Evolutionary conservation across 64 coral and sea anemone genomes (phyloP), one percentile per base, ranked within the genome.

Genomic region (Stylophora pistillata): DNA sequence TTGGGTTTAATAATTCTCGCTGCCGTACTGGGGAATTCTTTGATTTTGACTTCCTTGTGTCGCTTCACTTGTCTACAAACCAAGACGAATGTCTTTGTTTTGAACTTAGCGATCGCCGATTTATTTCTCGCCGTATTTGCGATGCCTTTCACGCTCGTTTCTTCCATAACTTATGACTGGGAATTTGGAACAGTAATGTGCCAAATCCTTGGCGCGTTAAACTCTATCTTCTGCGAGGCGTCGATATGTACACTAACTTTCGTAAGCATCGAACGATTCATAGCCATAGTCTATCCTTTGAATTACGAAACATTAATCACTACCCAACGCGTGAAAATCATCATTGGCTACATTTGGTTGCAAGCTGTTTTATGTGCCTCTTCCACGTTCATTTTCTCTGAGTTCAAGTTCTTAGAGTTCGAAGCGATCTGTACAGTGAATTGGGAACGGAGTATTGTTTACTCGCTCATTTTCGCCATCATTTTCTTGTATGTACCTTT

Each of bases 341-440:
- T 89, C 70, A 76, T 98, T 56, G 57, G 37, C 25, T 86, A 47
- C 17, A 86, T 98, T 55, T 98, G 96, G 96, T 10, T 74, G 6
- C 86, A 92, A 4, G 58, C 89, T 9, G 6, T 56, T 11, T 14
- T 87, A 1, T 90, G 86, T 21, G 87, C 75, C 0, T 14, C 23
- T 1, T 92, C 93, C 0, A 88, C 96, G 0, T 92, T 92, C 34
- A 3, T 79, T 0, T 92, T 92, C 16, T 92, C 96, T n/a, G 37
- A 71, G 10, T 98, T 81, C 30, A 73, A 31, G 15, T 98, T 90
- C 17, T 87, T 95, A 25, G 55, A 71, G 17, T 95, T 92, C 28
- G 93, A 98, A 34, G 85, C 86, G 30, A 87, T 95, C 14, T 98
- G 96, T 23, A 89, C 89, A 1, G 89, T 94, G 23, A 82, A 98